phyloP scores from a whole-genome alignment of 1,140 invertebrate genomes.

The Neomicropteryx cornuta region DNA sequence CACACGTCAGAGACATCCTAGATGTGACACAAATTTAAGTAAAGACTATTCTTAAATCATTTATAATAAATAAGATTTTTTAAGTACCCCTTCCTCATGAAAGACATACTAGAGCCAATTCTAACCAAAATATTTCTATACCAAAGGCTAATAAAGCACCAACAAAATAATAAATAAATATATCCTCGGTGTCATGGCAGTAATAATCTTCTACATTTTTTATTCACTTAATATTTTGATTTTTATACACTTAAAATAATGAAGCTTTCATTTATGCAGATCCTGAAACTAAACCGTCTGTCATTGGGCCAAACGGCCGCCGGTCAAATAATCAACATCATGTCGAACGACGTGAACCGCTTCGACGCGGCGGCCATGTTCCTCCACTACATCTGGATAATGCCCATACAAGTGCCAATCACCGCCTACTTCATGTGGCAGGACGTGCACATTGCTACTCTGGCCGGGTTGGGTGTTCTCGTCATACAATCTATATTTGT shows the following conservation, averaged over 20 bases:
- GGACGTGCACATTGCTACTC: slow-evolving; percentile 41
- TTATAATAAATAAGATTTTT: slow-evolving; percentile 2
- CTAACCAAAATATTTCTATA: not conserved
- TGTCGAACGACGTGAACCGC: slow-evolving; percentile 72
- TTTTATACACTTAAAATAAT: no score
- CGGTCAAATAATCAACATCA: slow-evolving; percentile 77
- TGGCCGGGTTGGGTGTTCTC: slow-evolving; percentile 49
- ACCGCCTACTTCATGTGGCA: slow-evolving; percentile 53
- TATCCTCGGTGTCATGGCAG: not conserved
- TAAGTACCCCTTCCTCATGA: not conserved
- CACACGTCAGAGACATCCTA: no score
- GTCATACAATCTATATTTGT: slow-evolving; percentile 49
- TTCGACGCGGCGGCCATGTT: slow-evolving; percentile 41
- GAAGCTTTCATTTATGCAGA: no score
- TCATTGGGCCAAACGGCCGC: slow-evolving; percentile 61
- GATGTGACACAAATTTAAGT: no score
- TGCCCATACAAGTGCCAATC: slow-evolving; percentile 57
- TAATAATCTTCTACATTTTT: slow-evolving; percentile 7
- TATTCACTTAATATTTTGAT: no score
- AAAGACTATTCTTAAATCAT: not conserved
- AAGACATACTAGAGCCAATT: no score
- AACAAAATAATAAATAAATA: slow-evolving; percentile 18
- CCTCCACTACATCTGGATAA: slow-evolving; percentile 58
- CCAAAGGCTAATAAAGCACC: not conserved
- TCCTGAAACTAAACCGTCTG: slow-evolving; percentile 42